Evolutionary conservation across 1,140 invertebrate genomes (phyloP).

Genomic region (Drosophila ambigua): DNA sequence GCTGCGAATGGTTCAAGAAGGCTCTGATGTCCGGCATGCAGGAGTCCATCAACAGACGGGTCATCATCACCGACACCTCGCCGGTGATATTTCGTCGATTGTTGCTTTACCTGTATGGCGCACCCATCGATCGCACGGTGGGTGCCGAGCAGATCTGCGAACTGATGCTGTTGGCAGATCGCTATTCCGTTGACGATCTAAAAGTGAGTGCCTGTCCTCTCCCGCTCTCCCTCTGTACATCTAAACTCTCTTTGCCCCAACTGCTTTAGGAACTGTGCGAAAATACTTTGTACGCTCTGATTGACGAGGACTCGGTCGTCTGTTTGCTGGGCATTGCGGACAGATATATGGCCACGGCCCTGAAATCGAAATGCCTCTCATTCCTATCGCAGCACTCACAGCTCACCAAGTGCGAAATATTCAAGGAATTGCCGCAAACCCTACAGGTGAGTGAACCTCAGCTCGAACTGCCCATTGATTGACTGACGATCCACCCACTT

Average conservation of each 20-base stretch:
- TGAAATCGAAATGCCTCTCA: slow-evolving; percentile 86
- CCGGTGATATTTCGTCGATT: slow-evolving; percentile 87
- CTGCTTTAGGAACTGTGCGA: slow-evolving; percentile 86
- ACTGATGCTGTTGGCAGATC: slow-evolving; percentile 86
- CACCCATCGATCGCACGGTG: slow-evolving; percentile 85
- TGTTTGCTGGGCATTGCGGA: slow-evolving; percentile 88
- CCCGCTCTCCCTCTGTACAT: too few species aligned
- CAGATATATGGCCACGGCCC: slow-evolving; percentile 86
- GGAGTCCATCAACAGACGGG: slow-evolving; percentile 89
- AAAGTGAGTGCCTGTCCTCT: slow-evolving; percentile 46
- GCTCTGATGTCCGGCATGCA: slow-evolving; percentile 89
- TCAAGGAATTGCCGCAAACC: slow-evolving; percentile 86
- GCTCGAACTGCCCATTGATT: too few species aligned
- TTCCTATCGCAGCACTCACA: slow-evolving; percentile 86
- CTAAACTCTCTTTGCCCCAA: not conserved
- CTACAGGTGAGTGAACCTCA: slow-evolving; percentile 84
- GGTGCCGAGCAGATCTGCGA: slow-evolving; percentile 87
- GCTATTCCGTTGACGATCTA: slow-evolving; percentile 81
- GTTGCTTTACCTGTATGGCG: slow-evolving; percentile 88
- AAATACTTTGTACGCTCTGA: slow-evolving; percentile 85
- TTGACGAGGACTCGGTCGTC: slow-evolving; percentile 88
- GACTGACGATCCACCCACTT: too few species aligned
- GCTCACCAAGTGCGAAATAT: slow-evolving; percentile 87
- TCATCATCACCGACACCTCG: slow-evolving; percentile 87
- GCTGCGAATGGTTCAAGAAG: slow-evolving; percentile 89